Conservation (phyloP, 2,113 vertebrate species). For the Clarias gariepinus region DNA sequence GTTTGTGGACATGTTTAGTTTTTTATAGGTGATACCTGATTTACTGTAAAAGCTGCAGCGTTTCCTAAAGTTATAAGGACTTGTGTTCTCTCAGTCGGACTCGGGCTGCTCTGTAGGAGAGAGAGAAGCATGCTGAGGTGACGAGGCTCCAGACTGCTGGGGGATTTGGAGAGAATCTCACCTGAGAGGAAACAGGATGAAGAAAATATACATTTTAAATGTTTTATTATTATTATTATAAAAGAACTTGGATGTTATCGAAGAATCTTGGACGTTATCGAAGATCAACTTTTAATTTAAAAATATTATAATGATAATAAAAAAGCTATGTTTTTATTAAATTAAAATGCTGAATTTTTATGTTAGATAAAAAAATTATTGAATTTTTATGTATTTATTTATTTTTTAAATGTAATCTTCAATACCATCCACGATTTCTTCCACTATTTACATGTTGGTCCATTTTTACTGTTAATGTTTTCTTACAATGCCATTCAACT, state of each 20-base stretch:
- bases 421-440: background rate
- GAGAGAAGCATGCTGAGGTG: constrained; percentile 83
- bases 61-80: constrained; percentile 87
- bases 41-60: constrained; percentile 88
- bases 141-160: constrained; percentile 70
- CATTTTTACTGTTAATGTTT: background rate
- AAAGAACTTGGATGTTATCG: too few relatives aligned
- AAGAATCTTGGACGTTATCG: too few relatives aligned
- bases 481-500: too few relatives aligned
- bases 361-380: too few relatives aligned
- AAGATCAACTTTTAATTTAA: too few relatives aligned
- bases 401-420: background rate
- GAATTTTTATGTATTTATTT: background rate
- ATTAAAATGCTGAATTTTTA: too few relatives aligned
- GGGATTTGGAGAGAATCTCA: constrained; percentile 62
- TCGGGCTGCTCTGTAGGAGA: constrained; percentile 76
- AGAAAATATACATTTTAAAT: background rate
- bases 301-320: too few relatives aligned
- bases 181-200: constrained; percentile 48
- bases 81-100: constrained; percentile 75
- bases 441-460: background rate
- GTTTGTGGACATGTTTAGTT: background rate
- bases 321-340: too few relatives aligned
- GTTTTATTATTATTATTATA: too few relatives aligned
- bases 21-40: constrained; percentile 76